These are phyloP conservation scores for Arctia plantaginis DNA, from an alignment of 2,888 invertebrate genomes.

Conservation along the genomic window DNA sequence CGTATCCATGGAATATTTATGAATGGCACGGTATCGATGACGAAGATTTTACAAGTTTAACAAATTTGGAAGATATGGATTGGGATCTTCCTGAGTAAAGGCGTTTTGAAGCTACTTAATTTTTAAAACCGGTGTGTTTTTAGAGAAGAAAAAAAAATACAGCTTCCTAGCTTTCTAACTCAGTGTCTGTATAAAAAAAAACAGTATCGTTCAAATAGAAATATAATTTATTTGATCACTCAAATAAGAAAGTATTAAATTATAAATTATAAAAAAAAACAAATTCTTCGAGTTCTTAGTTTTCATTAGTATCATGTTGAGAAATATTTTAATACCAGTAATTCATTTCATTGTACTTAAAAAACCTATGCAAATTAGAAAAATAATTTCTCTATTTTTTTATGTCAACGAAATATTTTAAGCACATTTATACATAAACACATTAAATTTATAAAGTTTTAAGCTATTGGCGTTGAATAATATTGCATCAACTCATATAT, in stretches of 20 bases:
- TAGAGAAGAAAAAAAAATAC: neutral
- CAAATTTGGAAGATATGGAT: conserved; percentile 3
- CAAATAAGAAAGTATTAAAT: no score
- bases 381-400: no score
- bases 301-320: neutral
- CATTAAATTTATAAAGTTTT: neutral
- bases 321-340: neutral
- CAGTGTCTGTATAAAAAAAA: no score
- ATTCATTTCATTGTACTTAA: neutral
- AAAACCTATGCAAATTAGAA: neutral
- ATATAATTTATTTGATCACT: no score
- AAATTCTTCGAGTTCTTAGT: no score
- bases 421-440: neutral
- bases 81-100: neutral
- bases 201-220: no score
- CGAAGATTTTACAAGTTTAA: conserved; percentile 25
- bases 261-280: no score
- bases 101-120: neutral
- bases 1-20: conserved; percentile 39
- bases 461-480: neutral
- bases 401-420: no score
- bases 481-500: neutral
- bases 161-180: neutral
- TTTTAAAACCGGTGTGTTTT: neutral
- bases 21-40: conserved; percentile 25